Conservation (phyloP, 2,888 invertebrate genomes). For the Microdon myrmicae region DNA sequence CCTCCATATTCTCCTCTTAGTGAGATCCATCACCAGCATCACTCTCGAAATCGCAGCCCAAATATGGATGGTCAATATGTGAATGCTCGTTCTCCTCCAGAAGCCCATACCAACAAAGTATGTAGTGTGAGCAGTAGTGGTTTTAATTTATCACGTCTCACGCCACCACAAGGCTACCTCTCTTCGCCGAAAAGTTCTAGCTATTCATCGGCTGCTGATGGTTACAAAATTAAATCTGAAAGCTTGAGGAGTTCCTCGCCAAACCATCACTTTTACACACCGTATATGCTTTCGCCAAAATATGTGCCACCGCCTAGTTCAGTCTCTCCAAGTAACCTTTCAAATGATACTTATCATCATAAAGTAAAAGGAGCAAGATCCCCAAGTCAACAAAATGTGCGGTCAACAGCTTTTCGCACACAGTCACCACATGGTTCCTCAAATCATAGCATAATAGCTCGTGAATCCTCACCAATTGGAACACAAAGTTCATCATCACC, state of each 20-base stretch:
- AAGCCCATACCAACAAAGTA: constrained; percentile 51
- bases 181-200: constrained; percentile 55
- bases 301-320: constrained; percentile 56
- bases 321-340: constrained; percentile 26
- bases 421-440: constrained; percentile 36
- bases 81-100: constrained; percentile 57
- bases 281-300: constrained; percentile 60
- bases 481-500: constrained; percentile 34
- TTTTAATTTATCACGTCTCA: constrained; percentile 49
- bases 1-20: constrained; percentile 62
- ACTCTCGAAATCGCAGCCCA: constrained; percentile 53
- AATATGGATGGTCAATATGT: constrained; percentile 52
- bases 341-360: constrained; percentile 29
- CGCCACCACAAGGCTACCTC: constrained; percentile 47
- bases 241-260: constrained; percentile 53
- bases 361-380: constrained; percentile 42
- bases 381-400: constrained; percentile 43
- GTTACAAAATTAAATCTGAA: constrained; percentile 48
- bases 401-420: constrained; percentile 35
- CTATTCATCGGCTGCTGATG: constrained; percentile 53
- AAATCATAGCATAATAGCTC: constrained; percentile 31
- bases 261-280: constrained; percentile 59
- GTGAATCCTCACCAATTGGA: constrained; percentile 39
- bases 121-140: constrained; percentile 29
- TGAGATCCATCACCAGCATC: constrained; percentile 51